phyloP scores from a whole-genome alignment of 2,888 invertebrate genomes.

The Erynnis tages region DNA sequence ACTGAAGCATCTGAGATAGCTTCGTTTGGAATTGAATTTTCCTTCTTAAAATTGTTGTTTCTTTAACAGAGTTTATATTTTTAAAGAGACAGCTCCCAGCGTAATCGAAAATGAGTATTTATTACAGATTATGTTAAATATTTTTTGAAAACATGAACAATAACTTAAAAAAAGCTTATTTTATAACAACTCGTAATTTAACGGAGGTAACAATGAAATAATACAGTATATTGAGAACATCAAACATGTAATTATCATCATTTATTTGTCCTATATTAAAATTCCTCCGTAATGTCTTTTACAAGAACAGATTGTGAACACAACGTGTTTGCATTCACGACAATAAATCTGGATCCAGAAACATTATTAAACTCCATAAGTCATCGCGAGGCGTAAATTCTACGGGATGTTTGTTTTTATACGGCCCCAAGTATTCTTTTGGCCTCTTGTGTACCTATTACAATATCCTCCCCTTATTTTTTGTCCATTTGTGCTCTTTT shows the following conservation, averaged over 20 bases:
- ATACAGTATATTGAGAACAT: too few species aligned
- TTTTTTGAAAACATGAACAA: too few species aligned
- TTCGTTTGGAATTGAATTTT: neutral
- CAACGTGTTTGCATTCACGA: neutral
- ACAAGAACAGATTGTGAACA: neutral
- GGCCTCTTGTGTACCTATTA: neutral
- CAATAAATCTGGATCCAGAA: neutral
- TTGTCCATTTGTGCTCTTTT: conserved; percentile 5
- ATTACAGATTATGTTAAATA: too few species aligned
- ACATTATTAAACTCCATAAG: conserved; percentile 1
- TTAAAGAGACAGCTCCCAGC: too few species aligned
- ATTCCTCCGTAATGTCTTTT: too few species aligned
- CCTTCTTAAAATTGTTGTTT: neutral
- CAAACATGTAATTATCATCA: too few species aligned
- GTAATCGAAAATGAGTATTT: too few species aligned
- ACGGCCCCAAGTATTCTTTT: neutral
- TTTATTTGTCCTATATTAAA: too few species aligned
- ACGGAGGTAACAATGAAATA: too few species aligned
- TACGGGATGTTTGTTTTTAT: conserved; percentile 1
- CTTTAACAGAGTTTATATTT: too few species aligned
- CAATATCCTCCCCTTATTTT: conserved; percentile 10
- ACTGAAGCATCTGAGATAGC: neutral
- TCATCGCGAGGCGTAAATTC: neutral
- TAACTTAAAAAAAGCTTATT: too few species aligned
- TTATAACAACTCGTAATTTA: too few species aligned